phyloP scores from a whole-genome alignment of 2,113 vertebrate genomes.

The Acinonyx jubatus region DNA sequence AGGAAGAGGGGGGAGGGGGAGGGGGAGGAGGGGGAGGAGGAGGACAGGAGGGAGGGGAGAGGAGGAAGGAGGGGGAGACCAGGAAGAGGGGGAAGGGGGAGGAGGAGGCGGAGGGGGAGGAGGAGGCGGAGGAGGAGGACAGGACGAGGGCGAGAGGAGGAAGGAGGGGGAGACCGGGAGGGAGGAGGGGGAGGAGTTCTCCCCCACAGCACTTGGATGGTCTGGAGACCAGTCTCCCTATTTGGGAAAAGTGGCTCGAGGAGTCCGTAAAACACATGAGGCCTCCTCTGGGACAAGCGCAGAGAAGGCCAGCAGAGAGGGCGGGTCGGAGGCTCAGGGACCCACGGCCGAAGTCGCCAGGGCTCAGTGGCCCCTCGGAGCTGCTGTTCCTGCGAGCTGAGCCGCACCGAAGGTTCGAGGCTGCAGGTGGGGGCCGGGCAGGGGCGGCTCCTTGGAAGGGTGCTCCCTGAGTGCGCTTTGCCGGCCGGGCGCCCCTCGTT shows the following conservation, averaged over 20 bases:
- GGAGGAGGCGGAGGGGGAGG: too few species aligned
- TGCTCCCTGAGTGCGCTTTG: slow-evolving; percentile 84
- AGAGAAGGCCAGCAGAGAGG: neutral
- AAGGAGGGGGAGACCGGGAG: too few species aligned
- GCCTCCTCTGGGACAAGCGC: neutral
- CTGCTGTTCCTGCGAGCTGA: slow-evolving; percentile 81
- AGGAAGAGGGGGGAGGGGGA: too few species aligned
- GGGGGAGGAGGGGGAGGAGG: too few species aligned
- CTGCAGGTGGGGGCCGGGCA: slow-evolving; percentile 51
- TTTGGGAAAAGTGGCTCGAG: neutral
- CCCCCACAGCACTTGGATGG: neutral
- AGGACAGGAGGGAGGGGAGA: too few species aligned
- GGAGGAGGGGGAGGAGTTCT: neutral
- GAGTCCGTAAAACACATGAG: neutral
- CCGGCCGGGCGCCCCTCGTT: slow-evolving; percentile 88
- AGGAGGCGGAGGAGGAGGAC: too few species aligned
- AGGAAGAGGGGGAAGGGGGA: too few species aligned
- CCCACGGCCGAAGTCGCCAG: slow-evolving; percentile 26
- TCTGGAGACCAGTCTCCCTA: neutral
- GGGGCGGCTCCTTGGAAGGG: slow-evolving; percentile 71
- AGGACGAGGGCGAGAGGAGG: too few species aligned
- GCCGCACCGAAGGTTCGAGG: neutral
- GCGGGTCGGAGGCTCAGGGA: neutral
- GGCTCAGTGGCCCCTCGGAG: slow-evolving; percentile 80
- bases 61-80: too few species aligned